Evolutionary conservation across 1,140 invertebrate species (phyloP), one percentile per base, ranked within the genome.

Genomic region (Eupristina koningsbergeri): DNA sequence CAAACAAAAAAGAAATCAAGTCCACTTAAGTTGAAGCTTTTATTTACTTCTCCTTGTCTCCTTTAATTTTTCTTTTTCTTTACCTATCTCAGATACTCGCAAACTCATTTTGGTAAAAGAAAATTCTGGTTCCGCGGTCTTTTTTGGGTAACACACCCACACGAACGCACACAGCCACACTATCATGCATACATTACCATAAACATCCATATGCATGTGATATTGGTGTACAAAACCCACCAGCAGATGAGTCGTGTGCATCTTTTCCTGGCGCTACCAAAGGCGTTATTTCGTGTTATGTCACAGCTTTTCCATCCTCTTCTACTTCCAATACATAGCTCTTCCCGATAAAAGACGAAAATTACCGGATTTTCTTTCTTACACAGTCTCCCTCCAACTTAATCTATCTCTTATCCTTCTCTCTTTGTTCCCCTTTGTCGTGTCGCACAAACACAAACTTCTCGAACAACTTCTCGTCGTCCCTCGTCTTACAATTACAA

Each of bases 201-300:
- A 13, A 15, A 73, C 29, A n/a, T 45, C 6, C 45, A 13, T 22
- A 74, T 50, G 29, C 3, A 11, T 34, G n/a, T n/a, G n/a, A n/a
- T n/a, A n/a, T n/a, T n/a, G n/a, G n/a, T n/a, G n/a, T n/a, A n/a
- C n/a, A n/a, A 26, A 58, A 76, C 74, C 74, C 74, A 76, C 74
- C 74, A 58, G 50, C 74, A 58, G 50, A n/a, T n/a, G n/a, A 19
- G 74, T 76, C 47, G 50, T 31, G 74, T 76, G 74, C 74, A 76
- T 76, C 34, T 76, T 76, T 61, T 50, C 34, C 74, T n/a, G 50
- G 45, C 11, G 74, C 50, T 50, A 34, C 50, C 61, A 58, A 45
- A 50, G 74, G 31, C 34, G 34, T 76, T 58, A 36, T 76, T 29
- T 76, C 7, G 47, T 0, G 31, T 76, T 76, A 58, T 76, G 74